Base-by-base conservation (phyloP, 1,140 invertebrate genomes). In the Cyphomyrmex costatus region DNA sequence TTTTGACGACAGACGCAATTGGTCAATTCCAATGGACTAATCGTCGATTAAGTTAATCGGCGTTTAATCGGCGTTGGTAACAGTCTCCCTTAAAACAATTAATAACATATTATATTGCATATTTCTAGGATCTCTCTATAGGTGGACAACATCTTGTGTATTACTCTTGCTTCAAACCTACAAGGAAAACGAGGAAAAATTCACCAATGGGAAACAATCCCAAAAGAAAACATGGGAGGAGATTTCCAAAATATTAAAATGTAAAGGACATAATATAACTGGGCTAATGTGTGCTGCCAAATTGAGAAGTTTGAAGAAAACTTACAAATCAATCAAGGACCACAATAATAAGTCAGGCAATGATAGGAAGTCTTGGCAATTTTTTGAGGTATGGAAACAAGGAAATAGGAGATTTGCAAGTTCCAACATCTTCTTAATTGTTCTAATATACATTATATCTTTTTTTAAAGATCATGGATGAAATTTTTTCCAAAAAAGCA, bases 171-270 rank as follows among this genome's bases (percentile, higher is more conserved):
- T 63, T 3, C 0, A 63, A 1, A 63, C 61, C 14, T 63, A 63
- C 27, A 63, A 63, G 21, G 61, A 10, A 63, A 63, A 33, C 2
- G 61, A 63, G 16, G 5, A 33, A 27, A 63, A 63, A 63, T 63
- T 63, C 30, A 63, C 16, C 12, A 33, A 63, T 33, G 61, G 61
- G 1, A 63, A 63, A 16, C 61, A 63, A 30, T 63, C 27, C 0
- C 61, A 63, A 63, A 63, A 63, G 61, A 63, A 63, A 63, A 63
- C 16, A 7, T 63, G 61, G 61, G 61, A 63, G 6, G 61, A 63
- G 61, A 16, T 63, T 63, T 30, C 61, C 14, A 7, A 16, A 10
- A 63, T 8, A 19, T 8, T 63, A 1, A 30, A 63, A 63, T 2
- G 12, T 4, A 33, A 63, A 33, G 27, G 61, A 63, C 61, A 63